These are phyloP conservation scores for Liasis olivaceus DNA, from an alignment of 2,797 vertebrate genomes.

Conservation along the genomic window DNA sequence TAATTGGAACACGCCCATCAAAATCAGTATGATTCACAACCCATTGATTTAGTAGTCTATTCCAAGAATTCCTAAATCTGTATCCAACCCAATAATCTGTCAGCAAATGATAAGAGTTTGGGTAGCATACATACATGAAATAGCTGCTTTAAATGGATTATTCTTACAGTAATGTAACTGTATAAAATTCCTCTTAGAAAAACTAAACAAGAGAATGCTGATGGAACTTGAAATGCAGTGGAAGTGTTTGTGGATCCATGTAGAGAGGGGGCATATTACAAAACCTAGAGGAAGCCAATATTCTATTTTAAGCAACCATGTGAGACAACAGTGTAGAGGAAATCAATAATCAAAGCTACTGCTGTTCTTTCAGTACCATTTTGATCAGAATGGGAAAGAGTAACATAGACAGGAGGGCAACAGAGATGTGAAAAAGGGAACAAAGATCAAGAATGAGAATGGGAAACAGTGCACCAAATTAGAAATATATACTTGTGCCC, in stretches of 20 bases:
- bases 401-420: neutral
- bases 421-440: neutral
- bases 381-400: neutral
- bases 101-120: neutral
- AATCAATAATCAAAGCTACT: neutral
- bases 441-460: neutral
- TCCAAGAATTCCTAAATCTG: neutral
- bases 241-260: neutral
- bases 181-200: neutral
- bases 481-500: conserved; percentile 22
- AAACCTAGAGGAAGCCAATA: neutral
- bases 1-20: neutral
- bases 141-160: neutral
- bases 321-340: neutral
- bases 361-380: neutral
- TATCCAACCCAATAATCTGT: neutral
- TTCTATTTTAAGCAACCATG: neutral
- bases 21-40: neutral
- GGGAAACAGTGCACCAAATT: neutral
- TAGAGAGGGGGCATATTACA: neutral
- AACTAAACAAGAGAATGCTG: neutral
- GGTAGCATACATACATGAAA: neutral
- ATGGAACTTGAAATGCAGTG: neutral
- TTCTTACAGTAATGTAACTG: neutral
- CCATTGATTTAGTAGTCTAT: neutral